Evolutionary conservation across 1,140 invertebrate species (phyloP).

Genomic region (Xylocopa sonorina): DNA sequence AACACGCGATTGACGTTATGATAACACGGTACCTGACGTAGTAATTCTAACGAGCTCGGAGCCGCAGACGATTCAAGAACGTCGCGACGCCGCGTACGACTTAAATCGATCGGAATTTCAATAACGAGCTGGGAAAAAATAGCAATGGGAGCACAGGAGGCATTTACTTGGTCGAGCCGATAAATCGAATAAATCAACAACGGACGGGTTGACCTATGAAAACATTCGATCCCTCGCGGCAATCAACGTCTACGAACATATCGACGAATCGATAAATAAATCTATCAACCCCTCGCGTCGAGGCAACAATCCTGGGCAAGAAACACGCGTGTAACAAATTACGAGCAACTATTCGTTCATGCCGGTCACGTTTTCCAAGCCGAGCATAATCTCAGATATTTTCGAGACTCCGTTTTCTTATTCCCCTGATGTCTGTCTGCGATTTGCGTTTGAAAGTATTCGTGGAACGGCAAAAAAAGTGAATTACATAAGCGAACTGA

Average conservation of each 20-base stretch:
- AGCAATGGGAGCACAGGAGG: not conserved
- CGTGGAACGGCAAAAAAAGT: not conserved
- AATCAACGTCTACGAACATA: conserved; percentile 4
- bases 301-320: not conserved
- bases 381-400: not conserved
- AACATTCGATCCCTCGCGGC: conserved; percentile 11
- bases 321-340: conserved; percentile 12
- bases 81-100: not conserved
- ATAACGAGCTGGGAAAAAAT: not conserved
- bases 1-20: not conserved
- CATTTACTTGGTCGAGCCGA: not conserved
- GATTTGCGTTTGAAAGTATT: not conserved
- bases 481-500: not conserved
- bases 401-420: not conserved
- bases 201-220: not conserved
- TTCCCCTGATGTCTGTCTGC: not conserved
- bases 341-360: not conserved
- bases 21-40: not conserved
- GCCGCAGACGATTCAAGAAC: conserved; percentile 10
- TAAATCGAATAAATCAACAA: conserved; percentile 20
- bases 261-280: conserved; percentile 23
- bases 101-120: conserved; percentile 21
- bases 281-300: not conserved
- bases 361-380: not conserved
- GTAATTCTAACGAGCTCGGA: not conserved